Percentiles rank a stretch among this genome's conserved stretches.
Evolutionary conservation across 2,888 invertebrate genomes (phyloP).

Genomic region (Choristoneura rosaceana): DNA sequence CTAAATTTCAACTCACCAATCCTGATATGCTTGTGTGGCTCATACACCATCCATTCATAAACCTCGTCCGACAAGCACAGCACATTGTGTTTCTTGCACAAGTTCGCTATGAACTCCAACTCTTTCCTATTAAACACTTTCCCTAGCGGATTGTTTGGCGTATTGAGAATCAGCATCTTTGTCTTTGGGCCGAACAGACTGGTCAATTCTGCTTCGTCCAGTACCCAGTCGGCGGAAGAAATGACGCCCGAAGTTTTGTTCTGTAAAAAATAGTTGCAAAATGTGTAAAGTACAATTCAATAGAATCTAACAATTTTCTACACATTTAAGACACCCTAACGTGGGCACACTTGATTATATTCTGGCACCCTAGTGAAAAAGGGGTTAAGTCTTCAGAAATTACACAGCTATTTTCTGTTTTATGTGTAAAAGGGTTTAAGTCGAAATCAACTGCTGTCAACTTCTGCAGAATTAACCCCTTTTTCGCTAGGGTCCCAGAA

Average conservation of each 20-base stretch:
- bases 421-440: too few relatives aligned
- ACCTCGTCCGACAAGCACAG: conserved; percentile 98
- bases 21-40: conserved; percentile 93
- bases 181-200: conserved; percentile 94
- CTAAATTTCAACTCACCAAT: conserved; percentile 88
- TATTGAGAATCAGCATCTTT: conserved; percentile 98
- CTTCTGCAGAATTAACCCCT: too few relatives aligned
- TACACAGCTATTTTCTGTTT: too few relatives aligned
- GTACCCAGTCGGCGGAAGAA: conserved; percentile 94
- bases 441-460: too few relatives aligned
- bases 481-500: too few relatives aligned
- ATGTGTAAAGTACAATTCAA: too few relatives aligned
- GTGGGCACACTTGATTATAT: too few relatives aligned
- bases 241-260: conserved; percentile 77
- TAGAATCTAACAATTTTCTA: too few relatives aligned
- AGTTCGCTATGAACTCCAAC: conserved; percentile 90
- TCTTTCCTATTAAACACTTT: conserved; percentile 92
- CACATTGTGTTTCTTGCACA: conserved; percentile 97
- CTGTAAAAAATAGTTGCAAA: conserved; percentile 46
- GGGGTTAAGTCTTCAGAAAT: too few relatives aligned
- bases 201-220: conserved; percentile 93
- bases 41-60: conserved; percentile 98
- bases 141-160: conserved; percentile 98
- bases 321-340: too few relatives aligned
- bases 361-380: too few relatives aligned